Evolutionary conservation across 2,113 vertebrate species (phyloP).

Genomic region (Ursus arctos): DNA sequence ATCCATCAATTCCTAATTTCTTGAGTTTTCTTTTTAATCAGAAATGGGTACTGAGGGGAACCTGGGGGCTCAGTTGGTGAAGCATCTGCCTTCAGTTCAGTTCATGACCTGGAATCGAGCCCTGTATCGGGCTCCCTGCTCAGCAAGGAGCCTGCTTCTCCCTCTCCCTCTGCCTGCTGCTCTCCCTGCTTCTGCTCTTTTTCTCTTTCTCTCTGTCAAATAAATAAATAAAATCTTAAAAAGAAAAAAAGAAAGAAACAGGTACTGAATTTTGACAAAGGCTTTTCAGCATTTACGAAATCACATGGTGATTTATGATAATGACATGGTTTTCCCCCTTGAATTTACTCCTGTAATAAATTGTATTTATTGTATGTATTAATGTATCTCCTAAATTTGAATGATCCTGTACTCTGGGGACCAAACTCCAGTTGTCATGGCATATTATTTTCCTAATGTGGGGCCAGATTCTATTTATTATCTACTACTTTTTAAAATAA

Average conservation of each 20-base stretch:
- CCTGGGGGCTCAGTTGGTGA: too few species aligned
- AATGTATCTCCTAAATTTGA: neutral
- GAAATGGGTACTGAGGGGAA: neutral
- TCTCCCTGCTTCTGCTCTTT: too few species aligned
- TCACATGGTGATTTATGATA: neutral
- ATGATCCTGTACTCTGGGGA: neutral
- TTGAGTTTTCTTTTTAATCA: neutral
- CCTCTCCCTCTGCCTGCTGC: too few species aligned
- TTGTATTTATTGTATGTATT: neutral
- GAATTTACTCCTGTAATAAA: neutral
- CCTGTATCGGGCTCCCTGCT: too few species aligned
- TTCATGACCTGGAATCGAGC: too few species aligned
- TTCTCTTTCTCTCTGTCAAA: too few species aligned
- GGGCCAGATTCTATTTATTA: neutral
- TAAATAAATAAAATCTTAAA: too few species aligned
- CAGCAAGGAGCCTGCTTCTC: too few species aligned
- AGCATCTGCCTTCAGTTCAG: too few species aligned
- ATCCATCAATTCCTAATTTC: neutral
- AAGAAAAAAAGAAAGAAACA: too few species aligned
- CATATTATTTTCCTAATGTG: neutral
- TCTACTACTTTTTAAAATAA: neutral
- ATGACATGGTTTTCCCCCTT: neutral
- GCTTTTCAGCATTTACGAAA: neutral
- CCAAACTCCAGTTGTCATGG: neutral
- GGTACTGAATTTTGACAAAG: neutral